Percentiles rank a stretch among this genome's conserved stretches.
phyloP scores from a whole-genome alignment of 2,888 invertebrate species.

The Ctenicera cuprea region DNA sequence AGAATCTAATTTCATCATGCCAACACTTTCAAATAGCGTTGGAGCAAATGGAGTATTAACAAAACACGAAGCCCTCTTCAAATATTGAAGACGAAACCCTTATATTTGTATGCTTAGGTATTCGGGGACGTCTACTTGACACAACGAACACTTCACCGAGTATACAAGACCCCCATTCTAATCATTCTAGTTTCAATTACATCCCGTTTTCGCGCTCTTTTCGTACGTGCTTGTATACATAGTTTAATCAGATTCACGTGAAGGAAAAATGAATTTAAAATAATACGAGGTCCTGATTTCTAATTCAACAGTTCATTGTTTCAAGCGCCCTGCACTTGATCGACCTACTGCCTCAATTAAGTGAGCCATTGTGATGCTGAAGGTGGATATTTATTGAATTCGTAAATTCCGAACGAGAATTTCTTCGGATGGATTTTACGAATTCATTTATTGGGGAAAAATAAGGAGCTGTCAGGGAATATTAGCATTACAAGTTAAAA shows the following conservation, averaged over 20 bases:
- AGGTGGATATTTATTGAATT: constrained; percentile 1
- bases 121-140: constrained; percentile 11
- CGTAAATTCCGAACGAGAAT: not conserved
- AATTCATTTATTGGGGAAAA: constrained; percentile 7
- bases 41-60: constrained; percentile 28
- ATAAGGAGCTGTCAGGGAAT: constrained; percentile 1
- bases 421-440: constrained; percentile 7
- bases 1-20: constrained; percentile 19
- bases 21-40: constrained; percentile 7
- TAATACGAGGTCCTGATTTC: constrained; percentile 6
- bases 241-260: not conserved
- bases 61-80: constrained; percentile 28
- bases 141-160: constrained; percentile 8
- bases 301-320: constrained; percentile 30
- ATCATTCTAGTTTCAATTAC: constrained; percentile 20
- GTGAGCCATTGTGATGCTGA: constrained; percentile 1
- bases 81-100: constrained; percentile 37
- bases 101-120: constrained; percentile 34
- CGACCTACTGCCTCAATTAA: constrained; percentile 19
- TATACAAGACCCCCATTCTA: constrained; percentile 12
- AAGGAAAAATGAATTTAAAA: not conserved
- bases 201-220: not conserved
- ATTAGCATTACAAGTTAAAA: constrained; percentile 13
- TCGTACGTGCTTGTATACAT: not conserved
- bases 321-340: constrained; percentile 16